phyloP scores from a whole-genome alignment of 2,797 vertebrate genomes.

The Chaenodraco wilsoni region DNA sequence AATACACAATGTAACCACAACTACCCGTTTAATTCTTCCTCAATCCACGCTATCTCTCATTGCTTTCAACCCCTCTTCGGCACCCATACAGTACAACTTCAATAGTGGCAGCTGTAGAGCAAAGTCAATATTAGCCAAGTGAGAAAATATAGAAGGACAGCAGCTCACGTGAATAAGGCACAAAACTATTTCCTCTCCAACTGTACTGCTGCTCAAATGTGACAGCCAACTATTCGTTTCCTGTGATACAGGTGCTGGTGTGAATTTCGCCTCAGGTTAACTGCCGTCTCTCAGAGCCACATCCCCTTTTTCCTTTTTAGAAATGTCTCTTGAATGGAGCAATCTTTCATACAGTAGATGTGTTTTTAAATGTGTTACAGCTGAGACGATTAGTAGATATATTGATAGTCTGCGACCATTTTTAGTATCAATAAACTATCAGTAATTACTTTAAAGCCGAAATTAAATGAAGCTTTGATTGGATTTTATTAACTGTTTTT shows the following conservation, averaged over 20 bases:
- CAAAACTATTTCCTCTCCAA: slow-evolving; percentile 35
- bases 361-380: not conserved
- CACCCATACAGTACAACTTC: slow-evolving; percentile 39
- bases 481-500: not conserved
- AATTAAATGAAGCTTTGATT: not conserved
- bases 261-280: slow-evolving; percentile 26
- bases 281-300: slow-evolving; percentile 10
- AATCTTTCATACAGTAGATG: not conserved
- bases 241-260: slow-evolving; percentile 36
- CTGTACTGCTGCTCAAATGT: slow-evolving; percentile 5
- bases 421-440: not conserved
- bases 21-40: slow-evolving; percentile 38
- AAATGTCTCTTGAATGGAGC: slow-evolving; percentile 1
- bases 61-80: slow-evolving; percentile 34
- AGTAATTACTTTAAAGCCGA: not conserved
- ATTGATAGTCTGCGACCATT: not conserved
- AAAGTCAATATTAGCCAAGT: slow-evolving; percentile 64
- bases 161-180: slow-evolving; percentile 50
- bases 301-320: not conserved
- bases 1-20: slow-evolving; percentile 51
- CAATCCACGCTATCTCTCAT: slow-evolving; percentile 33
- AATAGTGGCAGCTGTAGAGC: slow-evolving; percentile 64
- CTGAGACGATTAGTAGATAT: not conserved
- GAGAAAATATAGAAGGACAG: slow-evolving; percentile 51
- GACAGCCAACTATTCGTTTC: slow-evolving; percentile 31